Base-by-base conservation (phyloP, 2,797 vertebrate genomes). In the Diplodus sargus region DNA sequence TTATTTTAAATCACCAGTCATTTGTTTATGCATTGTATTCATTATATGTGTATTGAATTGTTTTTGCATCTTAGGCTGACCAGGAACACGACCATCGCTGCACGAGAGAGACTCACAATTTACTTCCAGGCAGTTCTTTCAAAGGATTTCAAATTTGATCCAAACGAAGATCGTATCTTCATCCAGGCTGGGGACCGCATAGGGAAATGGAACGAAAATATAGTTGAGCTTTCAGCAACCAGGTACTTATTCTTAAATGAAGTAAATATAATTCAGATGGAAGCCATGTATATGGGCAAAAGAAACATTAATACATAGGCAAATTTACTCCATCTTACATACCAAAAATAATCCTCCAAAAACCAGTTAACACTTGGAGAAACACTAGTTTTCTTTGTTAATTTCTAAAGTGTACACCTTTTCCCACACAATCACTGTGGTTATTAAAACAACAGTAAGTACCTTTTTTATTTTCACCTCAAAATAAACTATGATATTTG, bases 41-140 rank as follows among this genome's bases (percentile, higher is more conserved):
- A 4, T 4, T 0, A 6, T 11, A 8, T 60, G 5, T 60, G 0
- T 60, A 1, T 62, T 62, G 30, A 1, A 56, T 43, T 59, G 1
- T 3, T 66, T 79, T 51, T 67, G 3, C 1, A 34, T 87, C 91
- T 6, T 25, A 95, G 94, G 57, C 3, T 14, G 14, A 80, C 74
- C 1, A 65, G 53, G 12, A 91, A 39, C 76, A 89, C 74, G 0
- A 92, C 39, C 1, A 76, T 95, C 52, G 53, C 86, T 10, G 57
- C 86, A 2, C 4, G 0, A 4, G 86, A 92, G 12, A 89, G 88
- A 1, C 73, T 99, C 53, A 95, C 72, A 0, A 94, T 99, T 7
- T 96, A 95, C 84, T 99, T 99, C 88, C 97, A 99, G 3, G 98
- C 97, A 0, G 79, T 99, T 76, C 76, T 99, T 0, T 98, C 98